These are phyloP conservation scores for Eupithecia inturbata DNA, from an alignment of 2,888 invertebrate species.

Conservation along the genomic window DNA sequence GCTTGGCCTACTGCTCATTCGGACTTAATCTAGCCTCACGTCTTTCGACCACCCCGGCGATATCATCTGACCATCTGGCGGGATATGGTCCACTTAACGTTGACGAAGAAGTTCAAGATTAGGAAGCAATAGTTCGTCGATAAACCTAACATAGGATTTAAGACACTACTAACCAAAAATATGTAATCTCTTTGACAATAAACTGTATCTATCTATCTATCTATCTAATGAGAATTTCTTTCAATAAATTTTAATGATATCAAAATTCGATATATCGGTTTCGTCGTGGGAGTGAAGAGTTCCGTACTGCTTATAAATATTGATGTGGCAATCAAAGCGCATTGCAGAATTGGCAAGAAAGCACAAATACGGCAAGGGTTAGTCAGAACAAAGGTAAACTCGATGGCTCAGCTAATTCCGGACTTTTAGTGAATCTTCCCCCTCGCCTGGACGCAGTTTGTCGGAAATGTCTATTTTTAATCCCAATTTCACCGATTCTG, in stretches of 20 bases:
- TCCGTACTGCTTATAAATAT: neutral
- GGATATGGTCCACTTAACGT: neutral
- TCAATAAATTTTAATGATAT: neutral
- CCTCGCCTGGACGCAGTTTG: conserved; percentile 1
- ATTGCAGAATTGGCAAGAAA: neutral
- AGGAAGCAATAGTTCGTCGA: neutral
- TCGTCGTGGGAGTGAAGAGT: neutral
- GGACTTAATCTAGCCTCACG: no score
- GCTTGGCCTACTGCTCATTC: no score
- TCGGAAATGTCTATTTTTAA: conserved; percentile 36
- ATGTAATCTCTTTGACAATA: no score
- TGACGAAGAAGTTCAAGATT: neutral
- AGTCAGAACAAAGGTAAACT: neutral
- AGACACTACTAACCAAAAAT: no score
- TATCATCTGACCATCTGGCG: neutral
- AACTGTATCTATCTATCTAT: no score
- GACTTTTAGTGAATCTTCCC: neutral
- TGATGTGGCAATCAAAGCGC: neutral
- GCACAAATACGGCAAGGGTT: neutral
- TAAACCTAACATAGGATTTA: no score
- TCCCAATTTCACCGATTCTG: conserved; percentile 34
- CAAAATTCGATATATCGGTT: neutral
- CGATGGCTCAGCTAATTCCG: neutral
- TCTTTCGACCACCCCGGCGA: no score
- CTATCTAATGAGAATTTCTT: no score